Base-by-base conservation (phyloP, 2,113 vertebrate species). In the Psilopsiagon aurifrons region DNA sequence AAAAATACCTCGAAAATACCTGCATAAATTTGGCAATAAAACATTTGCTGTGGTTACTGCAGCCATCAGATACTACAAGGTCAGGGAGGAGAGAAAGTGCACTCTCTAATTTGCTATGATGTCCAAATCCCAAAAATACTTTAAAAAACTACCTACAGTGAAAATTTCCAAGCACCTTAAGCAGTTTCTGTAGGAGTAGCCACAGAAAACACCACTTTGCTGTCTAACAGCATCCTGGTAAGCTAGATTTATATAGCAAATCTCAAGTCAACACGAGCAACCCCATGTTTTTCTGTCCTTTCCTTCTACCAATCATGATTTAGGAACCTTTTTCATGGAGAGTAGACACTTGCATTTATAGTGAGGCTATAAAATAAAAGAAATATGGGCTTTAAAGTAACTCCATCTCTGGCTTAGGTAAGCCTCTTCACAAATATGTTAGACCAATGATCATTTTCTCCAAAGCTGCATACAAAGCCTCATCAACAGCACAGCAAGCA, bases 321-420 rank as follows among this genome's bases (percentile, higher is more conserved):
- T n/a, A n/a, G 51, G 57, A 44, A 24, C 22, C 3, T 35, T 41
- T 37, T 44, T 31, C 39, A 12, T 0, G 2, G 39, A 47, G 51
- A 75, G 41, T 1, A 1, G 46, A 63, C 43, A 14, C 41, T 79
- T 82, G 27, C 33, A 60, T 19, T 60, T 20, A 43, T 5, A 51
- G 18, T 1, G 10, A 63, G n/a, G 11, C 37, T 49, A 44, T n/a
- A 10, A 77, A 28, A 13, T 5, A 13, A 14, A 16, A 47, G 11
- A 46, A 57, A 1, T 1, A 8, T 0, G 1, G 25, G 14, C n/a
- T 64, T 51, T n/a, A 13, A 23, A 75, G 35, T 25, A 11, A 5
- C n/a, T 51, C 51, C 28, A 8, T 17, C 33, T 11, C 35, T 83
- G 83, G 62, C 60, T 82, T 35, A 7, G 2, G 3, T 13, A 33